Conservation (phyloP, 2,888 invertebrate species). For the Lysandra coridon region DNA sequence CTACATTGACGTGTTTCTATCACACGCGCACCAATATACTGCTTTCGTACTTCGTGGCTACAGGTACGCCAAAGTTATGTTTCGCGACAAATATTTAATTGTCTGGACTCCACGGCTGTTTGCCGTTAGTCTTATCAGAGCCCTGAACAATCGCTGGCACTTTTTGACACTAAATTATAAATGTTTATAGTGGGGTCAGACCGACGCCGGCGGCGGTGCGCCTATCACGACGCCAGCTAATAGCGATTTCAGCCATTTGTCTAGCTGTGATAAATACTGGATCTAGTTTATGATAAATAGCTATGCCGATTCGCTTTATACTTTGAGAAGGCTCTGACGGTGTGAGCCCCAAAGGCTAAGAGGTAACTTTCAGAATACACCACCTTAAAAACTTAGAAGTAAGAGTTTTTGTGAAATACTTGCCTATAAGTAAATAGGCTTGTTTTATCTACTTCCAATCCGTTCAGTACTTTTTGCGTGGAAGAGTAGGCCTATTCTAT, state of each 20-base stretch:
- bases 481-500: too few species aligned
- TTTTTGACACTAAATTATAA: conserved; percentile 18
- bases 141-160: not conserved
- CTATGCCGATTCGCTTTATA: not conserved
- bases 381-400: too few species aligned
- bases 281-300: conserved; percentile 11
- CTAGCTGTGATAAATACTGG: conserved; percentile 26
- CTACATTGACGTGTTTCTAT: too few species aligned
- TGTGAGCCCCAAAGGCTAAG: too few species aligned
- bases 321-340: not conserved
- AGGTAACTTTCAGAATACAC: too few species aligned
- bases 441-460: too few species aligned
- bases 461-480: too few species aligned
- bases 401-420: too few species aligned
- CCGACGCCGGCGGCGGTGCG: not conserved
- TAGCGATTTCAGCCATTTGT: conserved; percentile 23
- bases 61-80: not conserved
- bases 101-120: not conserved
- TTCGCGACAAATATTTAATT: too few species aligned
- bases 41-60: too few species aligned
- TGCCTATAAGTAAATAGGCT: too few species aligned
- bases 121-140: not conserved
- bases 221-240: conserved; percentile 7
- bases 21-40: too few species aligned
- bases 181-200: conserved; percentile 10